Evolutionary conservation across 2,797 vertebrate species (phyloP).

Genomic region (Eupleurogrammus muticus): DNA sequence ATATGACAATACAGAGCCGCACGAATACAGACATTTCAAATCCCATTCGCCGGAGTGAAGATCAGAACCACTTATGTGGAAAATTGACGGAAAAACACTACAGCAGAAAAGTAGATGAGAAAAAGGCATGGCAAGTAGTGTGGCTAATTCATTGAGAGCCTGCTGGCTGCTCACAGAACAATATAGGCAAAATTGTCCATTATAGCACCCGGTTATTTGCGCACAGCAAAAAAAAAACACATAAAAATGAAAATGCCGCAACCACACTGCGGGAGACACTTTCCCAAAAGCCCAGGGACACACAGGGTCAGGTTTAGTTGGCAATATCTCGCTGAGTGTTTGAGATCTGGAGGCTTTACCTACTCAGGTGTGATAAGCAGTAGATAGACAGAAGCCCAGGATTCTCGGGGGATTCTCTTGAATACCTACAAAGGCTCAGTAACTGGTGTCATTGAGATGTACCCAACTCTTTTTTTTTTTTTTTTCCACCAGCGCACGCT

Average conservation of each 20-base stretch:
- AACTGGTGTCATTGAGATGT: conserved; percentile 85
- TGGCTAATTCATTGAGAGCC: conserved; percentile 75
- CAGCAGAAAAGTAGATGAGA: conserved; percentile 74
- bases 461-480: conserved; percentile 58
- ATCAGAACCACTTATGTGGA: conserved; percentile 76
- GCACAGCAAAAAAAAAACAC: neutral
- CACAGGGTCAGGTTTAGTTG: conserved; percentile 62
- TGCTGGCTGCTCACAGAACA: conserved; percentile 59
- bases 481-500: conserved; percentile 57
- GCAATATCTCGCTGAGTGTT: conserved; percentile 58
- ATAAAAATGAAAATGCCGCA: conserved; percentile 31
- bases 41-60: conserved; percentile 54
- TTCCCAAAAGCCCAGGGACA: conserved; percentile 47
- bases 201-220: conserved; percentile 36
- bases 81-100: conserved; percentile 79
- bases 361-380: conserved; percentile 81
- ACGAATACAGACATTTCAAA: conserved; percentile 68
- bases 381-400: conserved; percentile 59
- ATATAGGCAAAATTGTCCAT: conserved; percentile 53
- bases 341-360: conserved; percentile 71
- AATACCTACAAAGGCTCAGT: conserved; percentile 77
- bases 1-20: conserved; percentile 61
- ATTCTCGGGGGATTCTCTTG: conserved; percentile 67
- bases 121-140: conserved; percentile 65
- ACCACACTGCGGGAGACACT: conserved; percentile 31